Conservation (phyloP, 2,113 vertebrate genomes). For the Pituophis catenifer region DNA sequence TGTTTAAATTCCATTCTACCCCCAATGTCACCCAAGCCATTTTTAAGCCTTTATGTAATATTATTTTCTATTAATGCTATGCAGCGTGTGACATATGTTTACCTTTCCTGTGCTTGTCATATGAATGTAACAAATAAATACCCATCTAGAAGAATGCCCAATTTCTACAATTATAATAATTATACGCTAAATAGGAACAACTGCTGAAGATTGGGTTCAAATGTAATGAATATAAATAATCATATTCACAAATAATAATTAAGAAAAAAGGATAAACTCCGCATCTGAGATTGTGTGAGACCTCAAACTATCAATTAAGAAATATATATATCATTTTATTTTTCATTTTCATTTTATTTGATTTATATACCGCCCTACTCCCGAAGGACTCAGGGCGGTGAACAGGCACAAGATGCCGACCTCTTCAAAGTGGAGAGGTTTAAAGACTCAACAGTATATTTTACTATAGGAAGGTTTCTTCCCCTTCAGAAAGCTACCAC, state of each 20-base stretch:
- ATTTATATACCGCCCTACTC: too few relatives aligned
- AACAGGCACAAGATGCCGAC: background rate
- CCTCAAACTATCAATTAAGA: background rate
- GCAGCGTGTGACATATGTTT: background rate
- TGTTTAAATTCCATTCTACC: background rate
- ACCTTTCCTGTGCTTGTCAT: background rate
- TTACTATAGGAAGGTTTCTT: background rate
- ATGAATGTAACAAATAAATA: background rate
- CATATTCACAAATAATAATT: constrained; percentile 4
- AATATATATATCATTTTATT: too few relatives aligned
- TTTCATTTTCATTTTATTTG: too few relatives aligned
- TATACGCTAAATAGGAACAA: background rate
- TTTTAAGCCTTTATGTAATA: background rate
- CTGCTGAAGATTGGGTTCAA: background rate
- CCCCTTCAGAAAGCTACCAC: background rate
- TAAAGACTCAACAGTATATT: background rate
- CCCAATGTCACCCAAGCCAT: background rate
- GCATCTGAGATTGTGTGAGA: background rate
- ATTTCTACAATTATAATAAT: constrained; percentile 26
- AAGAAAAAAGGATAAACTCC: background rate
- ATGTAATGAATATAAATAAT: background rate
- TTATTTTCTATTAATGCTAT: background rate
- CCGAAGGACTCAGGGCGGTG: too few relatives aligned
- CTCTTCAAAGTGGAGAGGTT: background rate
- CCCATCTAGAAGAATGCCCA: background rate